Evolutionary conservation across 1,140 invertebrate species (phyloP), one percentile per base, ranked within the genome.

Genomic region (Tachypleus tridentatus): DNA sequence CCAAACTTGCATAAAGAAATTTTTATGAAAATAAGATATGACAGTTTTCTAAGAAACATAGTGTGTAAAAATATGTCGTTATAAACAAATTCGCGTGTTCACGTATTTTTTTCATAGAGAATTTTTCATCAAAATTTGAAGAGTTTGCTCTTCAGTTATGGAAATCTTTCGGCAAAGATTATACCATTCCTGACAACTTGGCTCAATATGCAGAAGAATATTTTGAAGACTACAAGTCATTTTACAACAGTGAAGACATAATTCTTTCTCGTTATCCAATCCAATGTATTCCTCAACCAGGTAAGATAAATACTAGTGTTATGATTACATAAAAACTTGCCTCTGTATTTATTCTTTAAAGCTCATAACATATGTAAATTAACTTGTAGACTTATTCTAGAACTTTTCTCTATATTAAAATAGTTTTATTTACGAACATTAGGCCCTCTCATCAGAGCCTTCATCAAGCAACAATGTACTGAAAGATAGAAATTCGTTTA

Each of bases 261-360:
- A 54, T 57, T 11, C 9, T 68, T 5, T 53, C 74, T 59, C 72
- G 79, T 58, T 76, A 80, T 64, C 77, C 79, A 68, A 82, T 88
- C 61, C 83, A 86, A 66, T 91, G 88, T 74, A 76, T 88, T 62
- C 88, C 88, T 4, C 79, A 85, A 67, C 88, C 88, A 54, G 85
- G 86, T 87, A 72, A 70, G 73, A 74, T n/a, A 29, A 29, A 29
- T 29, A 29, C 29, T 29, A 29, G 29, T 29, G 29, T 29, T 29
- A 29, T 29, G 29, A 29, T 29, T 29, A 2, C 29, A 29, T 29
- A 29, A 29, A 29, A 29, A 29, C 29, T 29, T 29, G 29, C 29
- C 29, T 29, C 2, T 29, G 29, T 29, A 29, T 29, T 29, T 29
- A 29, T 29, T 29, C 29, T 29, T 29, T 29, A 29, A 29, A 29